Conservation (phyloP, 2,888 invertebrate genomes). For the Cecidostiba fungosa region DNA sequence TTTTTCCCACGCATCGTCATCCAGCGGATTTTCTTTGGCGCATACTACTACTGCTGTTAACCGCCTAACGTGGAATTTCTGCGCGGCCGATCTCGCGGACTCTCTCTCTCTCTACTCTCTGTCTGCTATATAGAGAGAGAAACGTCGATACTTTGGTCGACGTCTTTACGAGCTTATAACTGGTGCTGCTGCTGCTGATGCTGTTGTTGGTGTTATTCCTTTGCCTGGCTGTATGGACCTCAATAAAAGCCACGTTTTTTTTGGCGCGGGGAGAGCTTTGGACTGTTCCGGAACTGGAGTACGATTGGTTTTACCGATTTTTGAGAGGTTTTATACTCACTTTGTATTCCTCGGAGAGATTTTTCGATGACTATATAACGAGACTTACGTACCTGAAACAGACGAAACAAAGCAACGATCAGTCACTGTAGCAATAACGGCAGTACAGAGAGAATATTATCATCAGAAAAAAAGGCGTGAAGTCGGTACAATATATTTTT, state of each 20-base stretch:
- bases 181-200: conserved; percentile 1
- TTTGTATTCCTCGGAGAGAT: background rate
- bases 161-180: conserved; percentile 61
- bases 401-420: conserved; percentile 3
- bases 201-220: background rate
- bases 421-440: background rate
- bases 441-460: background rate
- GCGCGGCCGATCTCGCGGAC: background rate
- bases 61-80: conserved; percentile 50
- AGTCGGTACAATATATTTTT: background rate
- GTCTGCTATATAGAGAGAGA: background rate
- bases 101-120: background rate
- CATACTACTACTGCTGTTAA: conserved; percentile 25
- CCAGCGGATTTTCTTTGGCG: conserved; percentile 57
- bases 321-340: background rate
- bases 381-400: conserved; percentile 57
- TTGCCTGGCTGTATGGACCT: background rate
- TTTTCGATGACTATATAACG: background rate
- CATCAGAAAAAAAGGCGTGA: background rate
- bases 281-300: background rate
- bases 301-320: background rate
- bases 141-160: conserved; percentile 37
- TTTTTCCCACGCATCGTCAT: conserved; percentile 64
- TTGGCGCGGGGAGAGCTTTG: too few species aligned
- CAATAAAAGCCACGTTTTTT: conserved; percentile 12